Percentiles rank a stretch among this genome's conserved stretches.
phyloP scores from a whole-genome alignment of 92 coral and sea anemone genomes.

The Diadumene lineata region DNA sequence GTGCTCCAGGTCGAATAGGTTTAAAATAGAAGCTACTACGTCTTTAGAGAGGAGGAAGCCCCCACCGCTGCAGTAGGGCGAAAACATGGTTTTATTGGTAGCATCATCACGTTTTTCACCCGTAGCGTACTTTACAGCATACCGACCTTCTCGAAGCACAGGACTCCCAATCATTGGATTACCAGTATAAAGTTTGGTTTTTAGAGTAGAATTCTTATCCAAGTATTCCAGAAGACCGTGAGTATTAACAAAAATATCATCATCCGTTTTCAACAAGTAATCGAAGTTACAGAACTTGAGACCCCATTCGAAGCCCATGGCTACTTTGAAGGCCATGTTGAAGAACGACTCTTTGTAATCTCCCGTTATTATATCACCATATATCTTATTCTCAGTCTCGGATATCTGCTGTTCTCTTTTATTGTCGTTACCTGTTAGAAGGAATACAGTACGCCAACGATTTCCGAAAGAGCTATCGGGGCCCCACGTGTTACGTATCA shows the following conservation, averaged over 20 bases:
- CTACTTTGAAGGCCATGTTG: conserved; percentile 70
- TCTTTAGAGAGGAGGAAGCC: conserved; percentile 58
- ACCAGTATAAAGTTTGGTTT: conserved; percentile 54
- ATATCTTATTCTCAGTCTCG: conserved; percentile 38
- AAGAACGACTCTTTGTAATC: conserved; percentile 59
- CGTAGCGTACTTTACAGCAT: conserved; percentile 35
- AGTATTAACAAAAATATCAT: conserved; percentile 64
- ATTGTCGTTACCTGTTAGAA: conserved; percentile 53
- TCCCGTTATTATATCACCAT: conserved; percentile 59
- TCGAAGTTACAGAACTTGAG: conserved; percentile 52
- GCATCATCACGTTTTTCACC: conserved; percentile 23
- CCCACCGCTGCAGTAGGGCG: conserved; percentile 72
- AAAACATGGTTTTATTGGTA: conserved; percentile 47
- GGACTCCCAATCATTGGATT: conserved; percentile 61
- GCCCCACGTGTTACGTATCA: conserved; percentile 71
- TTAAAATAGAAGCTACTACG: conserved; percentile 35
- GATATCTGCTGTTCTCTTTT: conserved; percentile 30
- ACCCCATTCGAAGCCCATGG: conserved; percentile 84
- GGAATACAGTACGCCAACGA: conserved; percentile 64
- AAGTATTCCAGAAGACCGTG: conserved; percentile 46
- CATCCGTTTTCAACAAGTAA: conserved; percentile 61
- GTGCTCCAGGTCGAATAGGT: conserved; percentile 39
- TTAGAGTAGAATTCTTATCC: conserved; percentile 31
- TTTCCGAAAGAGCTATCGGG: conserved; percentile 34
- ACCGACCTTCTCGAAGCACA: conserved; percentile 56